Evolutionary conservation across 2,113 vertebrate genomes (phyloP).

Genomic region (Malurus elegans): DNA sequence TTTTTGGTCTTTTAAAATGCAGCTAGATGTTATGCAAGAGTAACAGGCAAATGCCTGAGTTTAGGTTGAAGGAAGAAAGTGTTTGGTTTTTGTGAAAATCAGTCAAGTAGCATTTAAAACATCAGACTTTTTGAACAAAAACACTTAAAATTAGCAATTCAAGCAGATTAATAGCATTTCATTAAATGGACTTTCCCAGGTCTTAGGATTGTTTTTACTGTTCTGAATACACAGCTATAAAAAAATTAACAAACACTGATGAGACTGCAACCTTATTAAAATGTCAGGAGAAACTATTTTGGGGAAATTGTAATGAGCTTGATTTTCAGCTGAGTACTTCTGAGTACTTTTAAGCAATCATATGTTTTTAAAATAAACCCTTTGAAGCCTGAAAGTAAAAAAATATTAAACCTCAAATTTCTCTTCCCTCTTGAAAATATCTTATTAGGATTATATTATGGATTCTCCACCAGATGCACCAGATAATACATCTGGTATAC

Average conservation of each 20-base stretch:
- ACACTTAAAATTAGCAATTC: background rate
- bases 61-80: background rate
- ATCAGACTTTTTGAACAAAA: background rate
- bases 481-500: conserved; percentile 79
- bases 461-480: conserved; percentile 77
- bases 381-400: conserved; percentile 28
- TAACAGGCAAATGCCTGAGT: background rate
- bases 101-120: background rate
- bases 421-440: conserved; percentile 58
- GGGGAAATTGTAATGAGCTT: background rate
- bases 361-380: conserved; percentile 40
- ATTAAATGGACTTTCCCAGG: background rate
- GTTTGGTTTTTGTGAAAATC: background rate
- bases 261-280: background rate
- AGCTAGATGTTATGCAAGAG: background rate
- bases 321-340: background rate
- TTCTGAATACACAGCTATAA: background rate
- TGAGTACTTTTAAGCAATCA: background rate
- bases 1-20: background rate
- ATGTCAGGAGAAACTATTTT: background rate
- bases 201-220: background rate
- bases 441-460: conserved; percentile 84
- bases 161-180: background rate
- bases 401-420: conserved; percentile 45
- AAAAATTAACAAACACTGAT: background rate